A percentile compares a stretch with the other conserved stretches of the same genome.
Evolutionary conservation across 2,797 vertebrate species (phyloP).

Genomic region (Percopsis omiscomaycus): DNA sequence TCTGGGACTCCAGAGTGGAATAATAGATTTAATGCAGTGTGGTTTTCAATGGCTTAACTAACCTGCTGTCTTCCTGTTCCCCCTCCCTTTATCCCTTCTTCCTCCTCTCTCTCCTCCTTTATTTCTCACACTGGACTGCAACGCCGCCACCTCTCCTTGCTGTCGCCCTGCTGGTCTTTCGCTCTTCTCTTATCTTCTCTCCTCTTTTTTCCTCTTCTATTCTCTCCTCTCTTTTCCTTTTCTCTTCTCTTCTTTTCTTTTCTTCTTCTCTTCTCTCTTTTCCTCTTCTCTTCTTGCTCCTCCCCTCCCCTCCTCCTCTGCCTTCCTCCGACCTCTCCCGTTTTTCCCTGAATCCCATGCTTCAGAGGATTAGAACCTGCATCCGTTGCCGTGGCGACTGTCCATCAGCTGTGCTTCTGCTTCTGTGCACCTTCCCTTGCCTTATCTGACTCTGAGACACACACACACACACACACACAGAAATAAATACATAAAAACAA

Average conservation of each 20-base stretch:
- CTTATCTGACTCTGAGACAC: constrained; percentile 27
- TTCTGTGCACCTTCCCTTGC: constrained; percentile 56
- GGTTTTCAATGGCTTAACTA: constrained; percentile 68
- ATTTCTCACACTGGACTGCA: background rate
- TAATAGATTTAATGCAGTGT: background rate
- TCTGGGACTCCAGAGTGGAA: constrained; percentile 17
- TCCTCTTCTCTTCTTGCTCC: constrained; percentile 1
- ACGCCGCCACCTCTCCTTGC: background rate
- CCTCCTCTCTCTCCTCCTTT: background rate
- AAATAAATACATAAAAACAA: constrained; percentile 1
- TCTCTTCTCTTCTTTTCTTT: background rate
- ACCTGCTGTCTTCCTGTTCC: constrained; percentile 71
- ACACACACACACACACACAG: constrained; percentile 11
- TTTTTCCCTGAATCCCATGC: constrained; percentile 31
- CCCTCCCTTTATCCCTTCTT: constrained; percentile 17
- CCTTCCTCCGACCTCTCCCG: background rate
- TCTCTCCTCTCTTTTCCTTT: background rate
- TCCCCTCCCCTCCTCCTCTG: background rate
- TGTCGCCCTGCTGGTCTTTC: background rate
- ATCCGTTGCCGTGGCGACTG: constrained; percentile 62
- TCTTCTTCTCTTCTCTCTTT: background rate
- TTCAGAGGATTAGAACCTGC: constrained; percentile 76
- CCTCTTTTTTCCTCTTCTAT: background rate
- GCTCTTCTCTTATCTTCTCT: constrained; percentile 46
- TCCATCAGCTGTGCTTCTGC: constrained; percentile 71